These are phyloP conservation scores for Ispidina picta DNA, from an alignment of 2,797 vertebrate genomes.

Conservation along the genomic window DNA sequence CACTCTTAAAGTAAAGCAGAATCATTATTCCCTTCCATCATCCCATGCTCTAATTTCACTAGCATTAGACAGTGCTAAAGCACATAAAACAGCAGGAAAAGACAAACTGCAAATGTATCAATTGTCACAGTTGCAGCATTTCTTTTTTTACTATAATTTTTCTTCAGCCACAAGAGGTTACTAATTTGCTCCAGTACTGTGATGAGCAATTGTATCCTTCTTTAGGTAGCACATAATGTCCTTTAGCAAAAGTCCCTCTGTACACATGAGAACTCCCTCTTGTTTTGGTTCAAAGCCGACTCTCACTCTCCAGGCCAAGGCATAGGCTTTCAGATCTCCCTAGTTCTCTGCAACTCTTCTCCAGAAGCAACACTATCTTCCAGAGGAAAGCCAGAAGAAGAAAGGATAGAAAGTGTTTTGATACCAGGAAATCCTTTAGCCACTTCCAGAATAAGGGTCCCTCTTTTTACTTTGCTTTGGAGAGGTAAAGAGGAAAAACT, in stretches of 20 bases:
- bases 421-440: background rate
- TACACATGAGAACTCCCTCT: background rate
- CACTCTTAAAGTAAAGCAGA: background rate
- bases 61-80: background rate
- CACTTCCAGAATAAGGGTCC: fast-evolving
- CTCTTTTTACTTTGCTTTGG: background rate
- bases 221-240: background rate
- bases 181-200: background rate
- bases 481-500: background rate
- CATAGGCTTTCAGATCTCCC: background rate
- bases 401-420: background rate
- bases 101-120: background rate
- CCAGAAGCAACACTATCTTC: background rate
- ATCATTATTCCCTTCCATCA: background rate
- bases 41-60: background rate
- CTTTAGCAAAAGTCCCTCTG: background rate
- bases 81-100: constrained; percentile 12
- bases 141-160: background rate
- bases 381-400: background rate
- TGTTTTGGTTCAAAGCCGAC: background rate
- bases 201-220: background rate
- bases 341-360: background rate
- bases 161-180: background rate
- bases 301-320: background rate
- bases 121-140: background rate